These are phyloP conservation scores for Epiblema foenella DNA, from an alignment of 2,888 invertebrate species.

Conservation along the genomic window DNA sequence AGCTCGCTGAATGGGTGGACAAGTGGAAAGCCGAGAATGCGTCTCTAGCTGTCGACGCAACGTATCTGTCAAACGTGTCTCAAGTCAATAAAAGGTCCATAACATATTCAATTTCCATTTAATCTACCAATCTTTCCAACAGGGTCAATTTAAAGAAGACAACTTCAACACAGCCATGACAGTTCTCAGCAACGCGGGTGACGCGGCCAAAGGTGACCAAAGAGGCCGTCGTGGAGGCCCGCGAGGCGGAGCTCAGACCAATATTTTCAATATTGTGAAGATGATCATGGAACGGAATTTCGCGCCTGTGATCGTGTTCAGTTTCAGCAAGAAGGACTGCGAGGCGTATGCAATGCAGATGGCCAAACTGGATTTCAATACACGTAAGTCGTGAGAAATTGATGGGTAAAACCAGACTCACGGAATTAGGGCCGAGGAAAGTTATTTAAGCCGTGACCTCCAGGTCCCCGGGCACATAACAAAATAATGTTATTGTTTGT, in stretches of 20 bases:
- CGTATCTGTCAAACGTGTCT: too few species aligned
- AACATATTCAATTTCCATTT: background rate
- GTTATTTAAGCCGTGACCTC: too few species aligned
- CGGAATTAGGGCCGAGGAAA: too few species aligned
- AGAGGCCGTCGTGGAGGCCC: constrained; percentile 91
- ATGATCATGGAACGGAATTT: constrained; percentile 99
- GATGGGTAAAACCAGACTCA: too few species aligned
- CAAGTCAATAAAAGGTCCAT: too few species aligned
- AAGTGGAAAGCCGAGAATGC: too few species aligned
- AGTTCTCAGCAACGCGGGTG: constrained; percentile 92
- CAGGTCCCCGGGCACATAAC: too few species aligned
- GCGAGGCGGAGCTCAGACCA: constrained; percentile 88
- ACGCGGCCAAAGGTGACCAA: constrained; percentile 92
- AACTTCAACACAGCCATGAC: constrained; percentile 99
- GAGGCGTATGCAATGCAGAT: constrained; percentile 98
- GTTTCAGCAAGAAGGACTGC: constrained; percentile 99
- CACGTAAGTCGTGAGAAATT: constrained; percentile 80
- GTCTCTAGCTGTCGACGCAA: too few species aligned
- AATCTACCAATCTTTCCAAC: constrained; percentile 22
- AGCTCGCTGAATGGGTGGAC: too few species aligned
- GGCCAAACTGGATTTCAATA: constrained; percentile 98
- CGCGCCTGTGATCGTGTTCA: constrained; percentile 99
- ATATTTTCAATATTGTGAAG: constrained; percentile 98
- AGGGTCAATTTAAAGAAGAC: constrained; percentile 98
- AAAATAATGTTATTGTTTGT: too few species aligned